These are phyloP conservation scores for Pygoscelis antarcticus DNA, from an alignment of 2,113 vertebrate genomes.

Conservation along the genomic window DNA sequence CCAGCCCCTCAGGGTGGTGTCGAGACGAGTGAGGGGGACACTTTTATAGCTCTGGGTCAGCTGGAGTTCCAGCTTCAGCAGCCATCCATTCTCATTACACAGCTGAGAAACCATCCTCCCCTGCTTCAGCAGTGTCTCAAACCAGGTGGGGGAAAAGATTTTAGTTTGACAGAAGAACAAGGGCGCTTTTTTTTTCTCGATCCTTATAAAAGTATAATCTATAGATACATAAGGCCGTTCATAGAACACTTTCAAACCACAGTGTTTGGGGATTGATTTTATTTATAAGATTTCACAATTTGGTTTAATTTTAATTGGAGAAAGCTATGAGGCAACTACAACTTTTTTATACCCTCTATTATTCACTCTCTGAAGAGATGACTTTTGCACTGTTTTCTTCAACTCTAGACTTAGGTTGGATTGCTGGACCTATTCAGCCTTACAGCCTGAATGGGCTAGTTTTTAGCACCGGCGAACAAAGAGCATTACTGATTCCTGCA, in stretches of 20 bases:
- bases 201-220: neutral
- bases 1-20: neutral
- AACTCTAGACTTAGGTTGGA: neutral
- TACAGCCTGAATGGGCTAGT: accelerated
- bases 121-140: neutral
- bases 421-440: neutral
- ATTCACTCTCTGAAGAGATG: neutral
- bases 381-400: neutral
- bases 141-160: neutral
- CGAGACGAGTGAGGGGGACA: neutral
- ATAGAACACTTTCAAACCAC: neutral
- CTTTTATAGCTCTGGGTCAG: neutral
- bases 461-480: neutral
- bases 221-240: neutral
- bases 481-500: neutral
- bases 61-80: neutral
- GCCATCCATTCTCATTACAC: neutral
- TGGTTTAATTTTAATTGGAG: neutral
- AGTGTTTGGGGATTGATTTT: neutral
- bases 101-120: neutral
- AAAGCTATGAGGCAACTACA: neutral
- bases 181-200: neutral
- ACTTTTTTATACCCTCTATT: neutral
- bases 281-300: neutral
- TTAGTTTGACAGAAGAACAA: neutral